phyloP scores from a whole-genome alignment of 2,113 vertebrate genomes.

The Anas platyrhynchos region DNA sequence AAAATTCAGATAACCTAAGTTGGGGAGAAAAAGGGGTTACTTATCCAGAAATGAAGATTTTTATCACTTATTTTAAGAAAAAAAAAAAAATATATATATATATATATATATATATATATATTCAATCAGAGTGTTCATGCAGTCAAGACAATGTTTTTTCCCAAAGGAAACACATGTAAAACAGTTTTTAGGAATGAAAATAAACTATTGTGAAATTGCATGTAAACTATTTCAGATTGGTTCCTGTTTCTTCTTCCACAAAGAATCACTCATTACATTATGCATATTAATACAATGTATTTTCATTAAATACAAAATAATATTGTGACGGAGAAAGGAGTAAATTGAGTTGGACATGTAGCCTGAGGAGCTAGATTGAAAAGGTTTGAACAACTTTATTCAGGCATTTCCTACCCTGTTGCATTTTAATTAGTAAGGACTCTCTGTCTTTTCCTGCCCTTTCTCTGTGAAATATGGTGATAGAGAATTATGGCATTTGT shows the following conservation, averaged over 20 bases:
- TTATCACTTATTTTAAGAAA: background rate
- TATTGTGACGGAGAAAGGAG: background rate
- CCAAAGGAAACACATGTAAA: slow-evolving; percentile 28
- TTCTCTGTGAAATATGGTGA: background rate
- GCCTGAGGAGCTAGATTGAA: background rate
- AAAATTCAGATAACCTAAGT: background rate
- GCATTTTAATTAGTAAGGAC: background rate
- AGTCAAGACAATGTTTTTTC: slow-evolving; percentile 22
- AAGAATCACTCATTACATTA: background rate
- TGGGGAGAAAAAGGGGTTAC: background rate
- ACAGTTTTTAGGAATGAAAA: slow-evolving; percentile 1
- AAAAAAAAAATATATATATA: background rate
- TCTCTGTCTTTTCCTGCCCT: background rate
- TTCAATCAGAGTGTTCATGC: background rate
- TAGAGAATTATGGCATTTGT: rapidly evolving
- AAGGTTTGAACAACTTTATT: background rate
- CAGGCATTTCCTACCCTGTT: background rate
- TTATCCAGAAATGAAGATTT: background rate
- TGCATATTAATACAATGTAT: background rate
- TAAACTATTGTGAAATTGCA: background rate
- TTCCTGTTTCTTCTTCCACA: background rate
- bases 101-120: too few species aligned
- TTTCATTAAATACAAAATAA: background rate
- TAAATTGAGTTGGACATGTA: background rate
- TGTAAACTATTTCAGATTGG: background rate